phyloP scores from a whole-genome alignment of 2,113 vertebrate species.

The Macroglossus sobrinus region DNA sequence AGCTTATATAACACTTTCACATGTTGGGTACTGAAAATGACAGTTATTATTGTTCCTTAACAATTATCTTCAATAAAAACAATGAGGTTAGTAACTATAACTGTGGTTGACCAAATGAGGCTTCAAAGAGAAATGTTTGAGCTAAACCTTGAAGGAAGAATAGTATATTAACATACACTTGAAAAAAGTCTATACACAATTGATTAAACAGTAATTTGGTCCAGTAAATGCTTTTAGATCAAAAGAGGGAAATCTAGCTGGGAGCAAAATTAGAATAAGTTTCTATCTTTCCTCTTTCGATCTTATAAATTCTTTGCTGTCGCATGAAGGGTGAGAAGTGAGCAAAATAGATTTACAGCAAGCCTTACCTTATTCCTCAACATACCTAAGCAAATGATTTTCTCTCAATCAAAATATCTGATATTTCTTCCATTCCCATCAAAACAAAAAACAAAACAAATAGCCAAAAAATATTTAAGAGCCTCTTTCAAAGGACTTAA shows the following conservation, averaged over 20 bases:
- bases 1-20: not conserved
- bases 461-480: not conserved
- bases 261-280: not conserved
- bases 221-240: not conserved
- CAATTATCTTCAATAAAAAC: not conserved
- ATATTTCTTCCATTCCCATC: not conserved
- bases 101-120: not conserved
- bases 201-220: not conserved
- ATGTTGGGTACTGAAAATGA: not conserved
- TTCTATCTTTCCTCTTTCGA: not conserved
- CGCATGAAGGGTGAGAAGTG: not conserved
- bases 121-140: not conserved
- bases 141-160: not conserved
- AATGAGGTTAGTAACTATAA: not conserved
- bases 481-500: not conserved
- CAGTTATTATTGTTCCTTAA: not conserved
- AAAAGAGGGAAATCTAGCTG: not conserved
- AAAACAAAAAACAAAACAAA: not conserved
- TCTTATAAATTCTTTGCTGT: not conserved
- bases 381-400: not conserved
- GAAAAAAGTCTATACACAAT: not conserved
- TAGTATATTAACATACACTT: not conserved
- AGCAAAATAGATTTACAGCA: not conserved
- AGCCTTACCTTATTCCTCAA: not conserved
- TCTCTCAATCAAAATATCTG: not conserved